phyloP scores from a whole-genome alignment of 2,113 vertebrate species.

The Tetrao urogallus region DNA sequence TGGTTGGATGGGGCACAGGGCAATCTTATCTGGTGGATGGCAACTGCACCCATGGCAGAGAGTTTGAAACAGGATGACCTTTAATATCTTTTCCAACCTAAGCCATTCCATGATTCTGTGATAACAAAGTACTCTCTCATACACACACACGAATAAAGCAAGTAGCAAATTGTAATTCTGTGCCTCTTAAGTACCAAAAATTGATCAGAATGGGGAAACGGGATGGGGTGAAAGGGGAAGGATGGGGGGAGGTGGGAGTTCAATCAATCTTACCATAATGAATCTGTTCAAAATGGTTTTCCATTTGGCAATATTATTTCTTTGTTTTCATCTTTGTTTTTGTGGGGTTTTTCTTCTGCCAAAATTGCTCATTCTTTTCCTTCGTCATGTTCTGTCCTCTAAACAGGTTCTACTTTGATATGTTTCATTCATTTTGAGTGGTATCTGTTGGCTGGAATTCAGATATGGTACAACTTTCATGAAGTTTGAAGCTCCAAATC shows the following conservation, averaged over 20 bases:
- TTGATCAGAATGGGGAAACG: background rate
- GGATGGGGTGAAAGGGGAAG: no score
- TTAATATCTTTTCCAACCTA: background rate
- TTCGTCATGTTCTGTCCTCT: background rate
- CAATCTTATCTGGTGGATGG: background rate
- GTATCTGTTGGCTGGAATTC: background rate
- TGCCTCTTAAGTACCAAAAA: background rate
- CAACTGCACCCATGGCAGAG: background rate
- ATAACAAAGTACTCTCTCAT: background rate
- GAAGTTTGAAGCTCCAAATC: background rate
- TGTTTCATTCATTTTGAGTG: background rate
- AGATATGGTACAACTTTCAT: background rate
- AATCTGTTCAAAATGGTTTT: background rate
- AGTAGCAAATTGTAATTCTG: background rate
- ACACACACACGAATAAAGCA: background rate
- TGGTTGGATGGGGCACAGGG: no score
- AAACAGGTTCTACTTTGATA: background rate
- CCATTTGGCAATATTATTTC: background rate
- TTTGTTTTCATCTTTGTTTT: background rate
- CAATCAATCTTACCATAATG: background rate
- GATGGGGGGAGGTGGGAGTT: background rate
- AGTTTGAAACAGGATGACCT: background rate
- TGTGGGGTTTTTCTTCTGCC: background rate
- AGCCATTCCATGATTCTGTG: background rate
- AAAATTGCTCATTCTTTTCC: background rate